These are phyloP conservation scores for Nudaria mundana DNA, from an alignment of 2,888 invertebrate genomes.

Conservation along the genomic window DNA sequence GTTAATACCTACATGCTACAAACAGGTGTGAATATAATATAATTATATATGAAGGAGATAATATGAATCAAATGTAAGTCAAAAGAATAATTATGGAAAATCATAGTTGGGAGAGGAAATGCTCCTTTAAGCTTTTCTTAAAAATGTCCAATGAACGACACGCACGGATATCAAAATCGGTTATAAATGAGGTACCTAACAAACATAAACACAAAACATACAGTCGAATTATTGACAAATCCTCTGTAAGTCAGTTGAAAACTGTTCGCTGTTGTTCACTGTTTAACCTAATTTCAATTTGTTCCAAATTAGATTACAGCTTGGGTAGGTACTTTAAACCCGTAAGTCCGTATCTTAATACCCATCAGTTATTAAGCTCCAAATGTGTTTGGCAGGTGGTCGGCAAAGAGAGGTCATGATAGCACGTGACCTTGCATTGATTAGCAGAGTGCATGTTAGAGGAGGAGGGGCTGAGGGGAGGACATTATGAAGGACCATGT, in stretches of 20 bases:
- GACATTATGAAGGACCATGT: not conserved
- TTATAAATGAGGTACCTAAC: too few relatives aligned
- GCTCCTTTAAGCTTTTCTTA: too few relatives aligned
- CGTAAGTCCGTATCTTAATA: constrained; percentile 1
- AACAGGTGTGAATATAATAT: too few relatives aligned
- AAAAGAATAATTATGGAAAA: too few relatives aligned
- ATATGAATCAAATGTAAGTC: too few relatives aligned
- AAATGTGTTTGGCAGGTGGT: not conserved
- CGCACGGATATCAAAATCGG: too few relatives aligned
- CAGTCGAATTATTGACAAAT: not conserved
- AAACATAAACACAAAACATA: too few relatives aligned
- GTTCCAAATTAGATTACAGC: not conserved
- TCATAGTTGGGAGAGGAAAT: too few relatives aligned
- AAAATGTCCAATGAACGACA: too few relatives aligned
- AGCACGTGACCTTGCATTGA: constrained; percentile 7
- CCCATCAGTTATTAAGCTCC: not conserved
- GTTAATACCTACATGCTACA: too few relatives aligned
- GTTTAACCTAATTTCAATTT: not conserved
- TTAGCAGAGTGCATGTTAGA: constrained; percentile 3
- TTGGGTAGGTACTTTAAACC: not conserved
- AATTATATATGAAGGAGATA: too few relatives aligned
- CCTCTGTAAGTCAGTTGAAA: not conserved
- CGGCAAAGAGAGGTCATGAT: not conserved
- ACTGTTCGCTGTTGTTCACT: not conserved
- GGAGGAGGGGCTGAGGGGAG: too few relatives aligned